Evolutionary conservation across 2,797 vertebrate species (phyloP), one percentile per base, ranked within the genome.

Genomic region (Tinamus major): DNA sequence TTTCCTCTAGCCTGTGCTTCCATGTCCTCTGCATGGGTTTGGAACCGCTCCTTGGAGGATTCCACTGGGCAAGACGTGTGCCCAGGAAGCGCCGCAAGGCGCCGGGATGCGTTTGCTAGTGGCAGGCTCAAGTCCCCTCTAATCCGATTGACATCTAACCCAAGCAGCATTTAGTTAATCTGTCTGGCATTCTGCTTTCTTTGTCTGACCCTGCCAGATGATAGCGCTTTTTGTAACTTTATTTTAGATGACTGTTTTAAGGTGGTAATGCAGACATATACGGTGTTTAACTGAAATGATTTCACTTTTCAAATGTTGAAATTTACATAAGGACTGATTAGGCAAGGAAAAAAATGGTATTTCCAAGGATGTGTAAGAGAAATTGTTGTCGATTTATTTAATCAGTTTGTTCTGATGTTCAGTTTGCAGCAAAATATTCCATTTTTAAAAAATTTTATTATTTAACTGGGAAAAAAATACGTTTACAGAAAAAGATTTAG

Each of bases 71-170:
- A 20, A 27, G 89, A 31, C 15, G 62, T 87, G 70, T 33, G 67
- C 74, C 64, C 59, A 0, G 0, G 79, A 33, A 79, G 53, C 35
- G 74, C 29, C 21, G 68, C 0, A 0, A 42, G 77, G 24, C 76
- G 7, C 64, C 81, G 24, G 48, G 33, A 41, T 9, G 26, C 59
- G 26, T 94, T 64, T 90, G 82, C 79, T 82, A 51, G 21, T 3
- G 1, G 70, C 90, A 75, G 3, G 70, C 62, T 79, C 10, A 68
- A 94, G 92, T 58, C 90, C 70, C 0, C 63, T 76, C 74, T 91
- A 94, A 96, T 96, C 94, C 89, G 90, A 86, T 87, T 91, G 93
- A 86, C 94, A 94, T 95, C 79, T 71, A 88, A 91, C 95, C 82
- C 94, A 91, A 88, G 87, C 74, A 74, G 82, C 53, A 16, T 51